Conservation (phyloP, 1,140 invertebrate genomes). For the Hylaeus volcanicus region DNA sequence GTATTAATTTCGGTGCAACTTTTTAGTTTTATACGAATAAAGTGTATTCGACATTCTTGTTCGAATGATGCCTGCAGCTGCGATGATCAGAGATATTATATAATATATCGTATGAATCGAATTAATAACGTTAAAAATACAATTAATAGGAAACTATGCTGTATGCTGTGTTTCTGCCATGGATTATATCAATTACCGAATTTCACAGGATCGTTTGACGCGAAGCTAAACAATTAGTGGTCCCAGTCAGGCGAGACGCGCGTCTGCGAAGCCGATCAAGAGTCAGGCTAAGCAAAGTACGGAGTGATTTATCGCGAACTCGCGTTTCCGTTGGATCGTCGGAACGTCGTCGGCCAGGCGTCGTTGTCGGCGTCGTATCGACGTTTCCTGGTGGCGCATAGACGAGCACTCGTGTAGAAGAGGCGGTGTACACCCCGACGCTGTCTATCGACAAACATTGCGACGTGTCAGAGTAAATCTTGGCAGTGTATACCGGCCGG, state of each 20-base stretch:
- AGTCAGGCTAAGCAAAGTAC: slow-evolving; percentile 5
- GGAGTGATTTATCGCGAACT: slow-evolving; percentile 38
- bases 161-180: too few relatives aligned
- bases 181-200: too few relatives aligned
- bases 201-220: too few relatives aligned
- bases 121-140: too few relatives aligned
- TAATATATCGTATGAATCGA: too few relatives aligned
- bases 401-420: slow-evolving; percentile 33
- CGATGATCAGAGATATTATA: too few relatives aligned
- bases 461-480: slow-evolving; percentile 54
- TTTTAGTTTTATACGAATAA: too few relatives aligned
- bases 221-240: background rate
- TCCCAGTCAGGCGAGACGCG: background rate
- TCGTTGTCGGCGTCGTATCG: slow-evolving; percentile 39
- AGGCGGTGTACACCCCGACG: slow-evolving; percentile 19
- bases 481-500: slow-evolving; percentile 41
- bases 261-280: background rate
- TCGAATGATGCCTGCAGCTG: too few relatives aligned
- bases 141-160: too few relatives aligned
- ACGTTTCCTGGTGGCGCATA: slow-evolving; percentile 36
- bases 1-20: too few relatives aligned
- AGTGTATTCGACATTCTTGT: too few relatives aligned
- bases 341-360: slow-evolving; percentile 11
- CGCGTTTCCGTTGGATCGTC: slow-evolving; percentile 25
- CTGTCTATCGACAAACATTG: slow-evolving; percentile 52